phyloP scores from a whole-genome alignment of 1,140 invertebrate genomes.

The Drosophila albomicans region DNA sequence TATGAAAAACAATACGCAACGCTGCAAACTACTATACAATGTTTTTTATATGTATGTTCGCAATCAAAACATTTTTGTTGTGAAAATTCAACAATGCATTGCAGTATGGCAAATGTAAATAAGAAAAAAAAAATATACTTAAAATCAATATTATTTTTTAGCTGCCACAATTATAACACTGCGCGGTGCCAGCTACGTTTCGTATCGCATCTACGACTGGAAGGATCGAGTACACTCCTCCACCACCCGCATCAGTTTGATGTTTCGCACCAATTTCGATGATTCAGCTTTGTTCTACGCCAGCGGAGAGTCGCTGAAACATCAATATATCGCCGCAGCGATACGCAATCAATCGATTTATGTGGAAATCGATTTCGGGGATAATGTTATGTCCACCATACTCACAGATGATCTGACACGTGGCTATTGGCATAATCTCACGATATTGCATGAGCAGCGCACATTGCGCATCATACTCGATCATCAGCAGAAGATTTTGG shows the following conservation, averaged over 20 bases:
- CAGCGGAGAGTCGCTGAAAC: conserved; percentile 92
- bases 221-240: conserved; percentile 95
- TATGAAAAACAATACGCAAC: too few species aligned
- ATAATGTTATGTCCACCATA: conserved; percentile 89
- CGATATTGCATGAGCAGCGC: conserved; percentile 91
- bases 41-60: not conserved
- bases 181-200: conserved; percentile 95
- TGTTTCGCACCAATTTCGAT: conserved; percentile 95
- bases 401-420: conserved; percentile 89
- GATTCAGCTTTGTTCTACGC: conserved; percentile 95
- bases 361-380: conserved; percentile 93
- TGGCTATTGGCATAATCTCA: conserved; percentile 95
- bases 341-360: conserved; percentile 91
- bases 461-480: conserved; percentile 91
- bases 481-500: conserved; percentile 88
- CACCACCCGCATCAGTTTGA: conserved; percentile 93
- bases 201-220: conserved; percentile 96
- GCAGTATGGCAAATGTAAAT: not conserved
- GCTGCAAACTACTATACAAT: too few species aligned
- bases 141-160: conserved; percentile 74
- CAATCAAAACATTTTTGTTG: not conserved
- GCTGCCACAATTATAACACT: conserved; percentile 94
- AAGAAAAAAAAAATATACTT: not conserved
- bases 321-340: conserved; percentile 93
- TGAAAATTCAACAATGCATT: not conserved